Evolutionary conservation across 2,888 invertebrate species (phyloP), one percentile per base, ranked within the genome.

Genomic region (Stomorhina lunata): DNA sequence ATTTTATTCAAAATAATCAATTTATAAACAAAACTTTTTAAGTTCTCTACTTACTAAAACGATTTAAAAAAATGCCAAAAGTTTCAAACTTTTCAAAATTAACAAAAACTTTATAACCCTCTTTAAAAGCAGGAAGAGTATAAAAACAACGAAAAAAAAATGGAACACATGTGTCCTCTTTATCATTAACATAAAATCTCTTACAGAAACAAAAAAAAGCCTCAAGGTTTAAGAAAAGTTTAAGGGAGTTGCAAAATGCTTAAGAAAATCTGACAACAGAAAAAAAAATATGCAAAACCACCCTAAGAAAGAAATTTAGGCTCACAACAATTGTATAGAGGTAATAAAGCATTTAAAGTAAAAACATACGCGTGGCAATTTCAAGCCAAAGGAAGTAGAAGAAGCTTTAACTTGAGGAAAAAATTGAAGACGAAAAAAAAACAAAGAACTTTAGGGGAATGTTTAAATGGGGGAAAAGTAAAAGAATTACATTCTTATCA

Each of bases 401-500:
- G n/a, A n/a, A n/a, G n/a, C 15, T 40, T 40, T 69, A 27, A 6
- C 45, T 29, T 34, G n/a, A n/a, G n/a, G n/a, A n/a, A n/a, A n/a
- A n/a, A n/a, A n/a, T n/a, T n/a, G n/a, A n/a, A n/a, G n/a, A 6
- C 10, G 29, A 10, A 32, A 9, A 15, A 63, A 34, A 22, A 17
- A 55, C 20, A 17, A 20, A 63, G 20, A 25, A 59, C 34, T 71
- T 65, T 17, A 68, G 45, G 22, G 43, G n/a, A 34, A 68, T 29
- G 32, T 55, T 37, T 7, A 29, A 71, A 34, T n/a, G 22, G n/a
- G 9, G 27, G 32, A 65, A 61, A 73, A 57, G 43, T 27, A 17
- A 50, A 63, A n/a, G 29, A 66, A 59, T 65, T 50, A 53, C 43
- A 76, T 75, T 79, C 75, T 82, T 79, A 79, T 82, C 78, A 53